A percentile compares a stretch with the other conserved stretches of the same genome.
Evolutionary conservation across 2,113 vertebrate species (phyloP).

Genomic region (Thamnophis sirtalis): DNA sequence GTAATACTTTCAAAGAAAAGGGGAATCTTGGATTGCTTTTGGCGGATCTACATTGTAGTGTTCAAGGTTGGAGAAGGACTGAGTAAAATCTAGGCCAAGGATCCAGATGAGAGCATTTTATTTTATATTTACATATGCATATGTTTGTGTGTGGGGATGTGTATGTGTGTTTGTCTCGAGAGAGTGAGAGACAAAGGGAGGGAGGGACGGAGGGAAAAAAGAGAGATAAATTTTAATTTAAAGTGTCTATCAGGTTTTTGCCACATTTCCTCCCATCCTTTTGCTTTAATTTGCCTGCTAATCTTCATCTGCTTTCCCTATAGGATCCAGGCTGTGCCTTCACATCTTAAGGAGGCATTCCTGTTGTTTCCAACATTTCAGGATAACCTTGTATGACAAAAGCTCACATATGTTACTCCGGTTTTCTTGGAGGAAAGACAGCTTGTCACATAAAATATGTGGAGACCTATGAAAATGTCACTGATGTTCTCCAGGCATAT

Average conservation of each 20-base stretch:
- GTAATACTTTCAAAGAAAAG: not conserved
- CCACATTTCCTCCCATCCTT: not conserved
- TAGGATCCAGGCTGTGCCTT: not conserved
- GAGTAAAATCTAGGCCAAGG: not conserved
- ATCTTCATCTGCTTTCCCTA: not conserved
- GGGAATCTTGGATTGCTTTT: not conserved
- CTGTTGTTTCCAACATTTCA: not conserved
- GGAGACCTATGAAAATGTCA: not conserved
- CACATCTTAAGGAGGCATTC: no score
- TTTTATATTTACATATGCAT: not conserved
- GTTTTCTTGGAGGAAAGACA: not conserved
- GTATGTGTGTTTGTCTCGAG: not conserved
- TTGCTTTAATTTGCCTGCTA: not conserved
- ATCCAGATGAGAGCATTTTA: not conserved
- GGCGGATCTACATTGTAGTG: not conserved
- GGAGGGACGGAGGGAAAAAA: not conserved
- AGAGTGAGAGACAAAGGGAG: not conserved
- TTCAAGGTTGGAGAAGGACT: not conserved
- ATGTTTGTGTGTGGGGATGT: not conserved
- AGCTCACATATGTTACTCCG: not conserved
- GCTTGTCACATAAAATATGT: not conserved
- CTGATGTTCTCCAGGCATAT: not conserved
- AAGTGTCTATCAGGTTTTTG: not conserved
- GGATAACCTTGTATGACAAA: not conserved
- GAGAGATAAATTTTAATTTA: not conserved